phyloP scores from a whole-genome alignment of 2,797 vertebrate species.

The Strix occidentalis region DNA sequence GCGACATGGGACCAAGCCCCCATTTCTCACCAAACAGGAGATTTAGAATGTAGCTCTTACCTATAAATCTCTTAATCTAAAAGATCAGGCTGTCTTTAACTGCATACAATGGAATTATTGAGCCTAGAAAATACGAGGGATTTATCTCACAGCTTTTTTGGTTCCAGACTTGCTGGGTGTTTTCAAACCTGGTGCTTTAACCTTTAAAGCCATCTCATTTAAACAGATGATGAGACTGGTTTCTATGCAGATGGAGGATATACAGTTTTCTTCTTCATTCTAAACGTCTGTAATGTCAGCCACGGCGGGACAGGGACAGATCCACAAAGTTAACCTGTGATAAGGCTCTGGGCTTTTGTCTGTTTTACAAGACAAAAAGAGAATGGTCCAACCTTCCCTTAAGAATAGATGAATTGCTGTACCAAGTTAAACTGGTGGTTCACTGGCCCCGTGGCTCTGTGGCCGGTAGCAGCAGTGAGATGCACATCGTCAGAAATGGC shows the following conservation, averaged over 20 bases:
- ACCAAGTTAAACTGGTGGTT: background rate
- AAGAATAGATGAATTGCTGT: background rate
- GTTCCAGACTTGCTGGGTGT: background rate
- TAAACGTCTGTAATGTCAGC: background rate
- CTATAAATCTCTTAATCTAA: background rate
- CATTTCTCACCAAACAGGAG: background rate
- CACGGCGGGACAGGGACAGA: background rate
- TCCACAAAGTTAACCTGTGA: background rate
- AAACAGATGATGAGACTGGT: background rate
- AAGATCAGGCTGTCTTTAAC: background rate
- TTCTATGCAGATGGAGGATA: background rate
- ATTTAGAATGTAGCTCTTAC: background rate
- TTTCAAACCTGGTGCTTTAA: background rate
- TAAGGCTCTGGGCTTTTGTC: background rate
- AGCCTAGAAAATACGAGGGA: background rate
- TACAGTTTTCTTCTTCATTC: background rate
- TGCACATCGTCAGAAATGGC: accelerated
- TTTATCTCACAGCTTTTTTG: background rate
- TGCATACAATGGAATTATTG: background rate
- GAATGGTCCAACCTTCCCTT: background rate
- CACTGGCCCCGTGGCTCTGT: no score
- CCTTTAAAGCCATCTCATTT: background rate
- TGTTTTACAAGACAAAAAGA: background rate
- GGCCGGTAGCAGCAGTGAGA: background rate
- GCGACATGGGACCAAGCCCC: background rate